Evolutionary conservation across 2,888 invertebrate species (phyloP).

Genomic region (Parasteatoda lunata): DNA sequence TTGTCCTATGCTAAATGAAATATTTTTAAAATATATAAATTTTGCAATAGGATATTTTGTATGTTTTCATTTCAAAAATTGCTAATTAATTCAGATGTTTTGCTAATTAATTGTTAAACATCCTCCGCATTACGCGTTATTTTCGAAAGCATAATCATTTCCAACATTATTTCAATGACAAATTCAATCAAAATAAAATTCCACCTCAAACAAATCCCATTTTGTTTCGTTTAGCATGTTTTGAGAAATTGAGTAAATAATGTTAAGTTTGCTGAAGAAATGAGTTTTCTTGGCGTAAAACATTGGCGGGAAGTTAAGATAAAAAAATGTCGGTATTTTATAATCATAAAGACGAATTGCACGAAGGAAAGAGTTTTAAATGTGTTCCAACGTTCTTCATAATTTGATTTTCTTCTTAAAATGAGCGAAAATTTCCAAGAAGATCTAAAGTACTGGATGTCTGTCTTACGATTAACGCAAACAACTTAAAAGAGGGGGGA

Average conservation of each 20-base stretch:
- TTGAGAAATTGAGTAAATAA: neutral
- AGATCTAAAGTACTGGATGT: slow-evolving; percentile 17
- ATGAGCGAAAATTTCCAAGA: slow-evolving; percentile 16
- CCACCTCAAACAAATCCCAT: too few relatives aligned
- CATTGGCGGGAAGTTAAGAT: neutral
- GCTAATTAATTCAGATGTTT: too few relatives aligned
- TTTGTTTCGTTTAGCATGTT: too few relatives aligned
- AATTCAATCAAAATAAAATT: too few relatives aligned
- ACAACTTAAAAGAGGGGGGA: slow-evolving; percentile 31
- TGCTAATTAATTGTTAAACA: too few relatives aligned
- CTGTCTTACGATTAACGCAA: slow-evolving; percentile 61
- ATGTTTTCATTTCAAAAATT: too few relatives aligned
- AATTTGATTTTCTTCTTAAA: slow-evolving; percentile 54
- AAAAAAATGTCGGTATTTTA: slow-evolving; percentile 3
- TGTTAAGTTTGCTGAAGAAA: slow-evolving; percentile 49
- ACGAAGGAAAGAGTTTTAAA: slow-evolving; percentile 34
- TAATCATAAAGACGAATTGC: slow-evolving; percentile 33
- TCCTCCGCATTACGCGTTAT: too few relatives aligned
- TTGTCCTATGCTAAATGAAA: too few relatives aligned
- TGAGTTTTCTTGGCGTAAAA: slow-evolving; percentile 12
- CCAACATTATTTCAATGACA: too few relatives aligned
- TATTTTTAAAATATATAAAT: too few relatives aligned
- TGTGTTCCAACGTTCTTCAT: slow-evolving; percentile 13
- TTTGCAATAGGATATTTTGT: too few relatives aligned
- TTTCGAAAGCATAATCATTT: too few relatives aligned